Evolutionary conservation across 2,113 vertebrate genomes (phyloP).

Genomic region (Hydropotes inermis): DNA sequence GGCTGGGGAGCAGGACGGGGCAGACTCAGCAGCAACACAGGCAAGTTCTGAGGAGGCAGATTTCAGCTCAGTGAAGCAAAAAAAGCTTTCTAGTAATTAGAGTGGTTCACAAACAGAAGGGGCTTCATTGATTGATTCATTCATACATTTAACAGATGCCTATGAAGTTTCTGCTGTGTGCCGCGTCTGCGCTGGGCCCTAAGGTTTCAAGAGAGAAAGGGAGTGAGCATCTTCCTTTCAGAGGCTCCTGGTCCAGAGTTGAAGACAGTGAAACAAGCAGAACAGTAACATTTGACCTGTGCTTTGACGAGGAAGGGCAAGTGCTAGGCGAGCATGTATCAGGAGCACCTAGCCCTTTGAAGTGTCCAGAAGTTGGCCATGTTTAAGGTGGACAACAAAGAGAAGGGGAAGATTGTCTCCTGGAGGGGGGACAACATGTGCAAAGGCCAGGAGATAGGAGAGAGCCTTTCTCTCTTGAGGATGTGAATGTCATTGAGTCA

Average conservation of each 20-base stretch:
- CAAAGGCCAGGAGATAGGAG: background rate
- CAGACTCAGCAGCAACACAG: background rate
- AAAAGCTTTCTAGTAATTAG: background rate
- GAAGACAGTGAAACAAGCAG: background rate
- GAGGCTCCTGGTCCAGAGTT: background rate
- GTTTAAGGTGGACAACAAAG: background rate
- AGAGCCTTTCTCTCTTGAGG: background rate
- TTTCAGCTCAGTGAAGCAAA: background rate
- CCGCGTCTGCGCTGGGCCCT: background rate
- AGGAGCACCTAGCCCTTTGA: background rate
- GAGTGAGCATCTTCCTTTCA: background rate
- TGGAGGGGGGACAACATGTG: background rate
- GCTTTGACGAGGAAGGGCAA: background rate
- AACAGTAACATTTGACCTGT: background rate
- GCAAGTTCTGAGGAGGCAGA: background rate
- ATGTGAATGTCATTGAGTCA: background rate
- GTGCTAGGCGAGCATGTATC: rapidly evolving
- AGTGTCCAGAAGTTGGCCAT: background rate
- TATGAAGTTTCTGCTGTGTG: background rate
- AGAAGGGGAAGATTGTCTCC: background rate
- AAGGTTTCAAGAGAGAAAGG: background rate
- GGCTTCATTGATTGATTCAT: background rate
- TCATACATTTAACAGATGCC: background rate
- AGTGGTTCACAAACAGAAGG: background rate
- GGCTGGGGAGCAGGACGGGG: background rate